phyloP scores from a whole-genome alignment of 2,113 vertebrate genomes.

The Forbesichthys agassizii region DNA sequence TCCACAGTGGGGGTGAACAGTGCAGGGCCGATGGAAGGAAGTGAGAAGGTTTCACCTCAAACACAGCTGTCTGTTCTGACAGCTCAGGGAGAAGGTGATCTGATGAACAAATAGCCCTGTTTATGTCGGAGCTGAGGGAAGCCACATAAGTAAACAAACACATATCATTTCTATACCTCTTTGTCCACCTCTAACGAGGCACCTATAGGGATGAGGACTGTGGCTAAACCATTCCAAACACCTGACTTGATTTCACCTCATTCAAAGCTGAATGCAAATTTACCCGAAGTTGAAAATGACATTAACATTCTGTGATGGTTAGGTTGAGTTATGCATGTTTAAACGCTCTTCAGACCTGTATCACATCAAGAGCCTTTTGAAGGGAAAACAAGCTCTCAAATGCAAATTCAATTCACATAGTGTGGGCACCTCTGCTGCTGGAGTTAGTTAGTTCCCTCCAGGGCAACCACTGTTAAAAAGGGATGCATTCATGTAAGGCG shows the following conservation, averaged over 20 bases:
- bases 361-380: neutral
- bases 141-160: neutral
- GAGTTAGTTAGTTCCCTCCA: too few species aligned
- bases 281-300: neutral
- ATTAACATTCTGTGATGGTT: too few species aligned
- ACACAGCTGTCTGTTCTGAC: slow-evolving; percentile 62
- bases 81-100: neutral
- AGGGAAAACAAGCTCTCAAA: neutral
- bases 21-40: slow-evolving; percentile 53
- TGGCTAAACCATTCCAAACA: too few species aligned
- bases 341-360: neutral
- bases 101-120: slow-evolving; percentile 18
- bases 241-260: too few species aligned
- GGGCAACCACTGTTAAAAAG: neutral
- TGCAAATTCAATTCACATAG: neutral
- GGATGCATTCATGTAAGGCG: neutral
- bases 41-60: slow-evolving; percentile 37
- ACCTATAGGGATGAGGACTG: neutral
- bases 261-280: neutral
- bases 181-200: neutral
- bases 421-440: too few species aligned
- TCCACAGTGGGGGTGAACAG: slow-evolving; percentile 31
- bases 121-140: slow-evolving; percentile 27
- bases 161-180: neutral
- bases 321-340: neutral